Evolutionary conservation across 64 coral and sea anemone genomes (phyloP).

Genomic region (Stylophora pistillata): DNA sequence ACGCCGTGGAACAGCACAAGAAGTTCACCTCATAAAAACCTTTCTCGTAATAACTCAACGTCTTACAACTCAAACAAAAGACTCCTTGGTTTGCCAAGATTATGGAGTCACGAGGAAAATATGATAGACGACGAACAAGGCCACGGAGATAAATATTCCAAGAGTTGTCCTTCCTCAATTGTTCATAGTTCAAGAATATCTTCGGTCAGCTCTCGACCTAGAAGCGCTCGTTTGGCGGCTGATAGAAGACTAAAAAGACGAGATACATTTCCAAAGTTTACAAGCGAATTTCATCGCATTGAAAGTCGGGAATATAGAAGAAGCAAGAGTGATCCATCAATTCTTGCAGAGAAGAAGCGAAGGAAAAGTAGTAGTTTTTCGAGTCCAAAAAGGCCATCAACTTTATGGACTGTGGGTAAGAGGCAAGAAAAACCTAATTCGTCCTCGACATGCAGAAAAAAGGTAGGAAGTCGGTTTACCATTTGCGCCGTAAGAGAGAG

Average conservation of each 20-base stretch:
- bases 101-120: neutral
- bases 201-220: neutral
- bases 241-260: slow-evolving; percentile 13
- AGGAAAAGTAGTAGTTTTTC: slow-evolving; percentile 5
- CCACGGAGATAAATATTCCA: neutral
- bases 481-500: too few relatives aligned
- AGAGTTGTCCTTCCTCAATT: neutral
- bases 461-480: neutral
- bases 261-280: slow-evolving; percentile 28
- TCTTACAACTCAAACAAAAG: neutral
- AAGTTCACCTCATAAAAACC: slow-evolving; percentile 5
- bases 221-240: neutral
- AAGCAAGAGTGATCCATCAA: slow-evolving; percentile 27
- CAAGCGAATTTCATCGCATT: neutral
- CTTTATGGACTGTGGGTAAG: slow-evolving; percentile 4
- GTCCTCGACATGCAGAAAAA: neutral
- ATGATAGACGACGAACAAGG: neutral
- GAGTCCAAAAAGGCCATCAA: neutral
- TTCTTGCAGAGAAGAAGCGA: neutral
- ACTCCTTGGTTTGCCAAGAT: neutral
- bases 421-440: neutral
- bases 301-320: neutral
- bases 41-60: neutral
- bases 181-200: neutral
- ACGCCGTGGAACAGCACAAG: slow-evolving; percentile 23